These are phyloP conservation scores for Hemibagrus guttatus DNA, from an alignment of 2,797 vertebrate genomes.

Conservation along the genomic window DNA sequence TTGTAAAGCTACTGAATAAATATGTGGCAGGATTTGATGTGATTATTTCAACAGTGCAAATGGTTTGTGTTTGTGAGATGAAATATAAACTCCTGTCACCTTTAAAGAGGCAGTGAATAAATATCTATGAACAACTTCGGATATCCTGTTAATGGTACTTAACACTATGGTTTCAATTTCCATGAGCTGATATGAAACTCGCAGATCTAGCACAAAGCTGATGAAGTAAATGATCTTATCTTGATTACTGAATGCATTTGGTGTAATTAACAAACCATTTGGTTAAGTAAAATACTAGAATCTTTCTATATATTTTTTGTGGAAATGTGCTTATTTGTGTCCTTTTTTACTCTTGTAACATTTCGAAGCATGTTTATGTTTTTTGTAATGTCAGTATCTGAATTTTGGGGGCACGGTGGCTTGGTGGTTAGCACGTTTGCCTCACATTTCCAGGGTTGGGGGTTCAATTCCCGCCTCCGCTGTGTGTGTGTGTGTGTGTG, in stretches of 20 bases:
- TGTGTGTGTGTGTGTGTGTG: no score
- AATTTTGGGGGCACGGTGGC: no score
- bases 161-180: not conserved
- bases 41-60: not conserved
- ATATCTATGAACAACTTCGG: not conserved
- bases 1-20: not conserved
- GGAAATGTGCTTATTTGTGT: not conserved
- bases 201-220: not conserved
- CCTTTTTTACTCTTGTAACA: not conserved
- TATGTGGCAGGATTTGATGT: not conserved
- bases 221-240: not conserved
- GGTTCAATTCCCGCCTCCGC: no score
- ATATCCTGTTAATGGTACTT: not conserved
- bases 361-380: not conserved
- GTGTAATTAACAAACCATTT: not conserved
- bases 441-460: no score
- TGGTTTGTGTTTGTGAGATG: not conserved
- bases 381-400: not conserved
- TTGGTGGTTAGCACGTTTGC: no score
- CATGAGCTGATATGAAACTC: not conserved
- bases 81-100: slow-evolving; percentile 8
- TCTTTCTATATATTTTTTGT: not conserved
- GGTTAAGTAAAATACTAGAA: not conserved
- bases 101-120: not conserved
- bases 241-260: not conserved